Evolutionary conservation across 92 coral and sea anemone genomes (phyloP).

Genomic region (Phymanthus crucifer): DNA sequence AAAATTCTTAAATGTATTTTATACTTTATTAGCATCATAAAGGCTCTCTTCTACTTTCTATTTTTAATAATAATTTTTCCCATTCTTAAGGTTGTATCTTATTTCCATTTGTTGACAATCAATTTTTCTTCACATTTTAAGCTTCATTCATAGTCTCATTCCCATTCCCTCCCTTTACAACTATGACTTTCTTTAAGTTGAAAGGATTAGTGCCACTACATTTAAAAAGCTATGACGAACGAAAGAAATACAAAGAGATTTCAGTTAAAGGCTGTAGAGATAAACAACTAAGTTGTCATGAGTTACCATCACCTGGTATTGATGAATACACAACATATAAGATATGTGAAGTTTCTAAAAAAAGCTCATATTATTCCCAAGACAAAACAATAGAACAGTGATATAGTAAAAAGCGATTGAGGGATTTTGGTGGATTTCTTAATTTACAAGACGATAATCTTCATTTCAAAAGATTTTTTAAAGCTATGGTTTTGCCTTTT

Average conservation of each 20-base stretch:
- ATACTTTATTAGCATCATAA: no score
- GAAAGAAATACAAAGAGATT: no score
- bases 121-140: background rate
- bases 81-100: no score
- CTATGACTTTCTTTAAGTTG: no score
- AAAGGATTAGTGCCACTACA: no score
- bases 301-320: background rate
- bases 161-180: background rate
- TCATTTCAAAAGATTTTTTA: background rate
- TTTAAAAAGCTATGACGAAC: background rate
- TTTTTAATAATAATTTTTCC: no score
- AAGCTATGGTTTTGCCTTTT: slow-evolving; percentile 19
- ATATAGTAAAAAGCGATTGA: background rate
- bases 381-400: slow-evolving; percentile 21
- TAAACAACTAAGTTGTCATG: no score
- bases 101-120: background rate
- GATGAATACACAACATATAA: background rate
- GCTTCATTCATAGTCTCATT: no score
- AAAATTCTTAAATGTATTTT: no score
- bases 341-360: background rate
- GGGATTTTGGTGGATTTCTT: background rate
- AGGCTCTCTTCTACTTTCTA: no score
- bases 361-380: background rate
- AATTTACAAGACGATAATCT: background rate
- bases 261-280: no score